Conservation (phyloP, 1,140 invertebrate species). For the Lucilia cuprina region DNA sequence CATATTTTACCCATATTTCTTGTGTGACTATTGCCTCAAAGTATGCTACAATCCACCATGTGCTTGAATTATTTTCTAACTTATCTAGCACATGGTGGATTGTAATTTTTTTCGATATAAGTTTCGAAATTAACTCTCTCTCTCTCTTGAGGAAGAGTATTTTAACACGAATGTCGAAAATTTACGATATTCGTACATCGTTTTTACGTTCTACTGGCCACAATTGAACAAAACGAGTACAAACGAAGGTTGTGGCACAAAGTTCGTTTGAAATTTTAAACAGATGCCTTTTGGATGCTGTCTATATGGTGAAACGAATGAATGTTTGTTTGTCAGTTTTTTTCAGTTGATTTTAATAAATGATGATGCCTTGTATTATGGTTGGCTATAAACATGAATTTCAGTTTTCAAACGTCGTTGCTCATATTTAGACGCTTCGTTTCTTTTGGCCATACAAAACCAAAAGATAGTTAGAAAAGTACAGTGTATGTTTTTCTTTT, state of each 20-base stretch:
- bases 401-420: constrained; percentile 41
- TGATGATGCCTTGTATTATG: constrained; percentile 31
- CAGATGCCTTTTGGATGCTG: constrained; percentile 16
- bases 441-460: background rate
- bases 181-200: background rate
- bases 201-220: background rate
- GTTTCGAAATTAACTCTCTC: background rate
- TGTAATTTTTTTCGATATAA: background rate
- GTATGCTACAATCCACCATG: constrained; percentile 38
- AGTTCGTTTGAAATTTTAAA: background rate
- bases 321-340: background rate
- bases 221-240: background rate
- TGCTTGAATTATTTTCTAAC: constrained; percentile 21
- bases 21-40: constrained; percentile 37
- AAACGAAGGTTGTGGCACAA: background rate
- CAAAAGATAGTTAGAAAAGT: background rate
- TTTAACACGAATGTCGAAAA: background rate
- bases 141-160: background rate
- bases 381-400: constrained; percentile 24
- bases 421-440: constrained; percentile 39
- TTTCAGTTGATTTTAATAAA: background rate
- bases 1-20: constrained; percentile 3
- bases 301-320: background rate
- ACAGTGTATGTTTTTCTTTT: no score
- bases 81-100: constrained; percentile 39